Base-by-base conservation (phyloP, 2,888 invertebrate species). In the Andrena bicolor region DNA sequence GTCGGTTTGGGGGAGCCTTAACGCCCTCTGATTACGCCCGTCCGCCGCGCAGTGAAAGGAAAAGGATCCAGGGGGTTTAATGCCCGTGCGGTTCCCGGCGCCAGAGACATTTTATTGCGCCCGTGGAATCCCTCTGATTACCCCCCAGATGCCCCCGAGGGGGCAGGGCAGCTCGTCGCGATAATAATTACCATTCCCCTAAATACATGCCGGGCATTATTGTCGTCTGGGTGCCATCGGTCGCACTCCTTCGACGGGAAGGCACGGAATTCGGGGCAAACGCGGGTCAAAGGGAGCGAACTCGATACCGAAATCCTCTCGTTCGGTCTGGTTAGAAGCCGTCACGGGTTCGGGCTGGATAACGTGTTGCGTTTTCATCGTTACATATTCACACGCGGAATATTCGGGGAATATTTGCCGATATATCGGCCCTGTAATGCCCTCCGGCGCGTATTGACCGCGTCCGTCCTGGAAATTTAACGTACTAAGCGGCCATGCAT, bases 401-500 rank as follows among this genome's bases (percentile, higher is more conserved):
- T 79, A 81, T 81, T 81, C 74, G 23, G 48, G 53, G 80, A 80
- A 70, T 79, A 81, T 81, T 81, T 66, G 79, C 65, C 79, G 60
- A 74, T 70, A 74, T 61, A 70, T 80, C 70, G 65, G 35, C 16
- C 63, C 28, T 41, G 68, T 79, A 79, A 74, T 74, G 69, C 32
- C 49, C 51, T 51, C 66, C 32, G 32, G 35, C 65, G 63, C 74
- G 58, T 81, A 80, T 81, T 74, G 81, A 81, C 81, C 71, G 73
- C 64, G 58, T 26, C 75, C 56, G 71, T n/a, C 64, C 60, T 72
- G 75, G 77, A 77, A 73, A 86, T 86, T 86, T 86, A 83, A 77
- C 80, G 80, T 81, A 35, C 80, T 64, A 73, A 76, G 66, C 80
- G 60, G 51, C 65, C 84, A 86, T 86, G 75, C 86, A 86, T 86